Percentiles rank a stretch among this genome's conserved stretches.
Conservation (phyloP, 2,113 vertebrate genomes). For the Vulpes lagopus region DNA sequence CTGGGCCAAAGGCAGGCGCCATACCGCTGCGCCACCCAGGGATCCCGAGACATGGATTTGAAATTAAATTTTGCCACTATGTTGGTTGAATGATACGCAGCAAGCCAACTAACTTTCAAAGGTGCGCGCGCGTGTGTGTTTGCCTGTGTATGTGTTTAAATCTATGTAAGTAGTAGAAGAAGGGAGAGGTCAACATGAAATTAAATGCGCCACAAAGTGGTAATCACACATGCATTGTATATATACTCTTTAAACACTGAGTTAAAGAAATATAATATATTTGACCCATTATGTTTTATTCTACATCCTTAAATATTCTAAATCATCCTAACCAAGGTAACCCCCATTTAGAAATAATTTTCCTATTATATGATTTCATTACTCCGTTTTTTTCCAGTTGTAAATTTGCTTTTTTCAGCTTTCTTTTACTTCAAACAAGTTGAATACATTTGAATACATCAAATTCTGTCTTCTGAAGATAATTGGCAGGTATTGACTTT, state of each 20-base stretch:
- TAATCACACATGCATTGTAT: background rate
- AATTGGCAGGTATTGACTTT: conserved; percentile 1
- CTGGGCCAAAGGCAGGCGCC: no score
- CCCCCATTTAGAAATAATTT: background rate
- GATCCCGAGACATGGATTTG: background rate
- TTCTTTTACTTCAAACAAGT: background rate
- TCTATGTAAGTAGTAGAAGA: background rate
- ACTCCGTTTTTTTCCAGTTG: background rate
- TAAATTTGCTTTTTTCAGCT: background rate
- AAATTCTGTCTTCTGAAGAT: background rate
- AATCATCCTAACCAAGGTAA: background rate
- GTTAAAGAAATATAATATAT: background rate
- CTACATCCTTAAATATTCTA: background rate
- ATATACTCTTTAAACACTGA: background rate
- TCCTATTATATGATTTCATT: background rate
- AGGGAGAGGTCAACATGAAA: background rate
- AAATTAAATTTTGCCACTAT: conserved; percentile 14
- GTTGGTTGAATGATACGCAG: background rate
- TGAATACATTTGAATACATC: background rate
- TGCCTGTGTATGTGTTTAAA: background rate
- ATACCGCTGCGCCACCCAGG: no score
- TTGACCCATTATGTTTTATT: background rate
- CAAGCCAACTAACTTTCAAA: background rate
- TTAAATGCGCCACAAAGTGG: no score
- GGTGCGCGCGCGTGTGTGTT: background rate